Evolutionary conservation across 2,113 vertebrate species (phyloP).

Genomic region (Lycocorax pyrrhopterus): DNA sequence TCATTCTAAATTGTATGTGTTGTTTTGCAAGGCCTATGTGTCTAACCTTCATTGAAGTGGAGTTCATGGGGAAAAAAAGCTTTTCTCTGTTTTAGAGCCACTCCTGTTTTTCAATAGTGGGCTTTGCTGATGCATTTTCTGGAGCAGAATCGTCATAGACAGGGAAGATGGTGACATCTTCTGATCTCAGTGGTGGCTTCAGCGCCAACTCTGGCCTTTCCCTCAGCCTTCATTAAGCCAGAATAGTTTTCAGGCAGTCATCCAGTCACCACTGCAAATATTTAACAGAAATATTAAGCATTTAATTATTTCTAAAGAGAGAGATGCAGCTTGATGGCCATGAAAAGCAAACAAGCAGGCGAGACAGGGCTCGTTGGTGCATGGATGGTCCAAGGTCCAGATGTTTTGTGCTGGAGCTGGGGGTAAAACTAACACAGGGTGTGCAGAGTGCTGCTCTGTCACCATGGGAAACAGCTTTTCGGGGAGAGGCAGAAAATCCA

Average conservation of each 20-base stretch:
- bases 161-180: conserved; percentile 32
- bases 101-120: not conserved
- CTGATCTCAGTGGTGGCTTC: not conserved
- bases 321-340: not conserved
- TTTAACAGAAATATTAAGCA: not conserved
- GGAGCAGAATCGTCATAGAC: not conserved
- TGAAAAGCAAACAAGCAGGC: not conserved
- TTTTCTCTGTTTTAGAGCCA: conserved; percentile 27
- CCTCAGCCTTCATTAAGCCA: not conserved
- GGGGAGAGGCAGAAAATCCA: not conserved
- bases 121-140: conserved; percentile 12
- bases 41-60: conserved; percentile 53
- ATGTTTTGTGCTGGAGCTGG: not conserved
- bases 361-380: not conserved
- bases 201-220: not conserved
- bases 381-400: not conserved
- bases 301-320: not conserved
- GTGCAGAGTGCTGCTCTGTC: not conserved
- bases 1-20: conserved; percentile 43
- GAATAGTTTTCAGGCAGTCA: conserved; percentile 4
- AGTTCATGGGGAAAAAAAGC: conserved; percentile 40
- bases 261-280: not conserved
- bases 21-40: conserved; percentile 39
- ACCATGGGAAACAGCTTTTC: not conserved
- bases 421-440: not conserved